Evolutionary conservation across 2,797 vertebrate genomes (phyloP).

Genomic region (Macropodus opercularis): DNA sequence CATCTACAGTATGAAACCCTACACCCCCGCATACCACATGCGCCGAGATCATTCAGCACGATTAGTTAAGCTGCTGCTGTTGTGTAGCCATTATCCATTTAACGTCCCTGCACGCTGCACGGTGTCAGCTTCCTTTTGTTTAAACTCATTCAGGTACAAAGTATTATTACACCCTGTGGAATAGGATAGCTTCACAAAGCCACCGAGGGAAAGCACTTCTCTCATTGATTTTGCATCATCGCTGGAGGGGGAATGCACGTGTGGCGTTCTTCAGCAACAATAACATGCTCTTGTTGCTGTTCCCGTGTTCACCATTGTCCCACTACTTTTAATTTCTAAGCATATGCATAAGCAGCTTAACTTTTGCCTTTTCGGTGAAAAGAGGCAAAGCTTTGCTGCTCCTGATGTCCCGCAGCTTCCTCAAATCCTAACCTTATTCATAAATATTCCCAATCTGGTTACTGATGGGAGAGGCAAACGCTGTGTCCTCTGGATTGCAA

Average conservation of each 20-base stretch:
- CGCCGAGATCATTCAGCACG: slow-evolving; percentile 69
- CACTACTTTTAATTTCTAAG: slow-evolving; percentile 73
- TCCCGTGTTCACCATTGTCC: slow-evolving; percentile 53
- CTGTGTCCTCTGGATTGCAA: background rate
- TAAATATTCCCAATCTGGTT: slow-evolving; percentile 27
- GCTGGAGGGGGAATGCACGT: slow-evolving; percentile 29
- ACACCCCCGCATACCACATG: slow-evolving; percentile 77
- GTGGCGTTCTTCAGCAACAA: slow-evolving; percentile 43
- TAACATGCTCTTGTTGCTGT: slow-evolving; percentile 30
- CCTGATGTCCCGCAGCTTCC: slow-evolving; percentile 47
- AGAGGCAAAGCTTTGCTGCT: slow-evolving; percentile 63
- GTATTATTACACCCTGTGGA: slow-evolving; percentile 79
- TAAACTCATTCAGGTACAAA: slow-evolving; percentile 79
- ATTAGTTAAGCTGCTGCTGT: slow-evolving; percentile 70
- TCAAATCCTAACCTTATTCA: slow-evolving; percentile 48
- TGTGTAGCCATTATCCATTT: slow-evolving; percentile 80
- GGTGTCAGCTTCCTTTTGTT: slow-evolving; percentile 82
- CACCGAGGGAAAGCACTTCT: slow-evolving; percentile 69
- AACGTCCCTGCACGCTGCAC: slow-evolving; percentile 61
- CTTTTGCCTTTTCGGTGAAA: slow-evolving; percentile 69
- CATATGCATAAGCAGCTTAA: slow-evolving; percentile 76
- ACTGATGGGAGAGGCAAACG: slow-evolving; percentile 11
- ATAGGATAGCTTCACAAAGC: slow-evolving; percentile 74
- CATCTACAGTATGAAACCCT: slow-evolving; percentile 72
- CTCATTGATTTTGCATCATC: slow-evolving; percentile 72